A percentile compares a stretch with the other conserved stretches of the same genome.
Conservation (phyloP, 2,888 invertebrate genomes). For the Slavum lentiscoides region DNA sequence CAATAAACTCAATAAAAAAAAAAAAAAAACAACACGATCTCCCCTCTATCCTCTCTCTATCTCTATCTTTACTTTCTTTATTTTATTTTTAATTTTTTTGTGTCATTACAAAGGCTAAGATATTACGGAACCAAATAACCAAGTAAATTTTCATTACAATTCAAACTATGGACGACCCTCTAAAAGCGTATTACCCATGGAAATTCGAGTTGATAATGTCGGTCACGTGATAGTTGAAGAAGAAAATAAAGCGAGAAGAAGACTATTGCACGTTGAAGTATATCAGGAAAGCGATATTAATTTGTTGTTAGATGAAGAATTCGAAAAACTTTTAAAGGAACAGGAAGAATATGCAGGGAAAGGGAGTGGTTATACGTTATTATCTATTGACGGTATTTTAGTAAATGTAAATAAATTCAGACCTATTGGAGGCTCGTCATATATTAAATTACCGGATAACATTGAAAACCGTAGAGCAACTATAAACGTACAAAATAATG, state of each 20-base stretch:
- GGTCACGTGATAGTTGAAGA: conserved; percentile 23
- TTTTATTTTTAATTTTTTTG: too few relatives aligned
- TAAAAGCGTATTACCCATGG: conserved; percentile 17
- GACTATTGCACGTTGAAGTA: background rate
- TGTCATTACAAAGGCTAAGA: too few relatives aligned
- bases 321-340: too few relatives aligned
- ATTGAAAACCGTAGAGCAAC: background rate
- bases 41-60: too few relatives aligned
- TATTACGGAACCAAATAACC: conserved; percentile 4
- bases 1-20: too few relatives aligned
- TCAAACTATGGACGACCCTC: conserved; percentile 21
- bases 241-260: conserved; percentile 28
- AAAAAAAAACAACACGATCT: too few relatives aligned
- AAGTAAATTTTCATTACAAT: conserved; percentile 6
- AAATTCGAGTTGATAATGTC: conserved; percentile 26
- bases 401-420: background rate
- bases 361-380: too few relatives aligned
- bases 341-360: too few relatives aligned
- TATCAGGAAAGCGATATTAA: too few relatives aligned
- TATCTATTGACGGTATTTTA: background rate
- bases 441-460: background rate
- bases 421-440: background rate
- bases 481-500: background rate
- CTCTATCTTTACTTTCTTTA: too few relatives aligned
- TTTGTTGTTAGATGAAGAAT: too few relatives aligned